phyloP scores from a whole-genome alignment of 2,113 vertebrate species.

The Regulus satrapa region DNA sequence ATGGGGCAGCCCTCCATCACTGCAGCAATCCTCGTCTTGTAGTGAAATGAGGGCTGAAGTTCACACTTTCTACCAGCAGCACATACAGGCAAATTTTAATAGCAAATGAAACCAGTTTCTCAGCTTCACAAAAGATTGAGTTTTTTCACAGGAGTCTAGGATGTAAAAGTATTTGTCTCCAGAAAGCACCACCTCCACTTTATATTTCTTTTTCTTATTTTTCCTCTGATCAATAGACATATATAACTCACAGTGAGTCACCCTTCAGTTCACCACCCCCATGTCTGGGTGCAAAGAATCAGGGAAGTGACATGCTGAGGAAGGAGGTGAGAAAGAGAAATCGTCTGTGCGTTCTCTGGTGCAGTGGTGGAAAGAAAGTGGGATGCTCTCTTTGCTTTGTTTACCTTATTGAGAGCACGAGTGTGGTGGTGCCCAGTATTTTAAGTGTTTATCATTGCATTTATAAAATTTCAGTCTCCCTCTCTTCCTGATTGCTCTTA shows the following conservation, averaged over 20 bases:
- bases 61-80: background rate
- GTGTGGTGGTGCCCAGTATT: background rate
- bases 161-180: background rate
- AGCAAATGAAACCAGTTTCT: background rate
- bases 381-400: background rate
- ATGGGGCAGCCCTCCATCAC: background rate
- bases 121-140: background rate
- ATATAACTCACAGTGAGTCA: background rate
- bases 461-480: background rate
- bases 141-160: background rate
- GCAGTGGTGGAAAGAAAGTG: background rate
- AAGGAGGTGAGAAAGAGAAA: background rate
- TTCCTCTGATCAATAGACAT: background rate
- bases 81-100: background rate
- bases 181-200: background rate
- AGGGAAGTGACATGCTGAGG: background rate
- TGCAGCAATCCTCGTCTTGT: background rate
- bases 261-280: background rate
- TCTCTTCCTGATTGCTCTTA: fast-evolving
- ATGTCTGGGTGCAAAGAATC: background rate
- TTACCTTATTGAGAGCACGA: background rate
- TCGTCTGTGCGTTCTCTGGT: background rate
- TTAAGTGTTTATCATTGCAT: background rate
- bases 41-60: background rate
- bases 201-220: background rate